phyloP scores from a whole-genome alignment of 1,140 invertebrate species.

The Amphibalanus amphitrite region DNA sequence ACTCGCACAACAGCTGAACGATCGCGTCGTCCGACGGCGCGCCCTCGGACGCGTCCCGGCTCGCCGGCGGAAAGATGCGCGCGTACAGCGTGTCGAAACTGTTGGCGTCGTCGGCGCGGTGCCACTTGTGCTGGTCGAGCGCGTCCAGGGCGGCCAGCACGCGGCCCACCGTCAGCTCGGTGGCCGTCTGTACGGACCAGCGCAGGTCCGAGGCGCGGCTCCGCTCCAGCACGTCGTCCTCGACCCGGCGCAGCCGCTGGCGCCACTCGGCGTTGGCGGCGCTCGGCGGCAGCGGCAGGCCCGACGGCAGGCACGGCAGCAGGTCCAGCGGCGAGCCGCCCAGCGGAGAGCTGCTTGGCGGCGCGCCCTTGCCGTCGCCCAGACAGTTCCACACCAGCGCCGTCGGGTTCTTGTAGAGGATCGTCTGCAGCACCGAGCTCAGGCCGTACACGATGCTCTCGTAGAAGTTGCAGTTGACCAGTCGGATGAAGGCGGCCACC shows the following conservation, averaged over 20 bases:
- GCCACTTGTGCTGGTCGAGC: constrained; percentile 81
- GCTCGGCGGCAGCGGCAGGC: constrained; percentile 67
- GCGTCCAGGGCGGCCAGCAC: constrained; percentile 75
- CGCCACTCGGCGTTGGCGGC: constrained; percentile 33
- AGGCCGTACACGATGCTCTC: constrained; percentile 62
- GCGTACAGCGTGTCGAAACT: constrained; percentile 73
- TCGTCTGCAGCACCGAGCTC: constrained; percentile 58
- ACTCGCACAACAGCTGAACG: constrained; percentile 80
- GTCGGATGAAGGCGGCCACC: constrained; percentile 55
- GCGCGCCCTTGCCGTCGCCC: constrained; percentile 47
- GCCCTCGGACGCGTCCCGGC: constrained; percentile 6
- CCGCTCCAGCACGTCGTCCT: constrained; percentile 66
- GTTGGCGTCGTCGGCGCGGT: constrained; percentile 70
- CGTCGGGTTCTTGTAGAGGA: constrained; percentile 70
- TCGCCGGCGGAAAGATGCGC: constrained; percentile 51
- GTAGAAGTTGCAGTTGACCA: constrained; percentile 72
- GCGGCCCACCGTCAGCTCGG: constrained; percentile 51
- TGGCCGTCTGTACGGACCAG: constrained; percentile 65
- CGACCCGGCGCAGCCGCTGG: constrained; percentile 43
- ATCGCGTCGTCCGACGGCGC: constrained; percentile 44
- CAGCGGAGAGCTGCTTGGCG: constrained; percentile 60
- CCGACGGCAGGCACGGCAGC: constrained; percentile 65
- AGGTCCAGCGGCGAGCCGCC: constrained; percentile 84
- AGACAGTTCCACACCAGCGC: constrained; percentile 83
- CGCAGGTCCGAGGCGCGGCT: constrained; percentile 76